phyloP scores from a whole-genome alignment of 2,113 vertebrate species.

The Gobiocypris rarus region DNA sequence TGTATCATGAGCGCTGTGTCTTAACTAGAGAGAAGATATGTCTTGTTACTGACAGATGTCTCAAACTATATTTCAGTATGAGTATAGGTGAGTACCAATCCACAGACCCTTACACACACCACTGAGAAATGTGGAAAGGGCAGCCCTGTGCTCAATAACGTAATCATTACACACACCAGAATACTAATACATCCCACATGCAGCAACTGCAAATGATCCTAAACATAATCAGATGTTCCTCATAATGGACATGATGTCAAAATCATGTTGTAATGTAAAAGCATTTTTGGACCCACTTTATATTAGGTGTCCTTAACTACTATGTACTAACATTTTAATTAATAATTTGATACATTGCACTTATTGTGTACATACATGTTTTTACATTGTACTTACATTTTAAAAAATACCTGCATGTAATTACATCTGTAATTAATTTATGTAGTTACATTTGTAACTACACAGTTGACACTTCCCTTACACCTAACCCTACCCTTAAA shows the following conservation, averaged over 20 bases:
- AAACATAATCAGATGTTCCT: neutral
- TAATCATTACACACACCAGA: neutral
- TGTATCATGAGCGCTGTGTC: too few relatives aligned
- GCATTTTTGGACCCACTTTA: too few relatives aligned
- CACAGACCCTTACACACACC: neutral
- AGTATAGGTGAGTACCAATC: neutral
- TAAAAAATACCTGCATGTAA: too few relatives aligned
- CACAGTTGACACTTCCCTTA: too few relatives aligned
- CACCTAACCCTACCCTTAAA: too few relatives aligned
- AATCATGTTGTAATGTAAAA: neutral
- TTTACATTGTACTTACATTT: too few relatives aligned
- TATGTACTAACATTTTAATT: too few relatives aligned
- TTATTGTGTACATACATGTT: too few relatives aligned
- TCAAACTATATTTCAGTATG: neutral
- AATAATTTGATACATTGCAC: too few relatives aligned
- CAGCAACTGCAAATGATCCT: neutral
- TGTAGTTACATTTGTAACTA: too few relatives aligned
- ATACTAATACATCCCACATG: neutral
- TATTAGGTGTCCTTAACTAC: too few relatives aligned
- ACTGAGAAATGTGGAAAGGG: neutral
- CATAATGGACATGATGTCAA: conserved; percentile 1
- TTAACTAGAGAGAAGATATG: neutral
- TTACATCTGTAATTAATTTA: too few relatives aligned
- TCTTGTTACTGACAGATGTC: neutral
- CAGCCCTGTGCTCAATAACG: neutral